Conservation (phyloP, 2,113 vertebrate species). For the Colossoma macropomum region DNA sequence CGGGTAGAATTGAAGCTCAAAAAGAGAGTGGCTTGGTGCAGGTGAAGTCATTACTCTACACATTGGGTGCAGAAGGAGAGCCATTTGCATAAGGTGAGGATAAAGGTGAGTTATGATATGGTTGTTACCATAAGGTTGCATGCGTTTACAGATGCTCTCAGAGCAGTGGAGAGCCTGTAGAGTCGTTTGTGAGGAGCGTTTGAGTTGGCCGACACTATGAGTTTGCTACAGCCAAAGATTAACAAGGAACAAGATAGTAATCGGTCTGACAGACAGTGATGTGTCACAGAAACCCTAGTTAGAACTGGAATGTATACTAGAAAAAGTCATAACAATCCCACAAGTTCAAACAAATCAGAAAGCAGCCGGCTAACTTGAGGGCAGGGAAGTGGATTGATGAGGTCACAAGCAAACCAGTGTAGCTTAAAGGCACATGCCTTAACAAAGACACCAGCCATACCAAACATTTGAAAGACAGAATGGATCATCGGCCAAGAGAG, state of each 20-base stretch:
- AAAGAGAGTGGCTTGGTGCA: no score
- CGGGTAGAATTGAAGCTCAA: background rate
- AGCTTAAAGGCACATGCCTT: no score
- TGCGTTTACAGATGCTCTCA: background rate
- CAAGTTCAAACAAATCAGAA: background rate
- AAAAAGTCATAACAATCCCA: background rate
- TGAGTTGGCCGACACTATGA: background rate
- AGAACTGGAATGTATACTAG: background rate
- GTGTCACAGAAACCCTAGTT: background rate
- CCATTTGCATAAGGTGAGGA: no score
- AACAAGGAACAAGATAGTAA: background rate
- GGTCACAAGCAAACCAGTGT: no score
- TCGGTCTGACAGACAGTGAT: background rate
- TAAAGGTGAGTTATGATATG: no score
- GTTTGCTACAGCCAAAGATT: background rate
- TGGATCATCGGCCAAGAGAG: no score
- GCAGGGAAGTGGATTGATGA: background rate
- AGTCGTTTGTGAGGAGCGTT: background rate
- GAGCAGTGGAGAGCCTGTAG: background rate
- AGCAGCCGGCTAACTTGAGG: background rate
- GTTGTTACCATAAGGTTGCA: background rate
- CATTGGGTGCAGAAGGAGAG: no score
- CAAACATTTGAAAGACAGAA: no score
- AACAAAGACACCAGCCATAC: background rate
- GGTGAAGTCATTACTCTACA: no score